Base-by-base conservation (phyloP, 2,797 vertebrate genomes). In the Meriones psammophilus region DNA sequence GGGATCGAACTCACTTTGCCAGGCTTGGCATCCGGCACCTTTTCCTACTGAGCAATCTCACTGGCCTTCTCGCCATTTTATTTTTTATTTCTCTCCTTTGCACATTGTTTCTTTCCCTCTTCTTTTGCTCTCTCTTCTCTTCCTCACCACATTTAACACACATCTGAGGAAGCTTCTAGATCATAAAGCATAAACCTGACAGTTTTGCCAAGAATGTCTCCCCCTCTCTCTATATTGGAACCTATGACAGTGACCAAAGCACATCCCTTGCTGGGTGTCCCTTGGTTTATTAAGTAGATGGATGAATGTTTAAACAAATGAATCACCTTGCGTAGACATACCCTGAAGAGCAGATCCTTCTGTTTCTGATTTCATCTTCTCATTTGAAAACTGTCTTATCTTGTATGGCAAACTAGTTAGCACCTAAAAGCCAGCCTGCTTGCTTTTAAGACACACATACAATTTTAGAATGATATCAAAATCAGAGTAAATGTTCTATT, bases 381-480 rank as follows among this genome's bases (percentile, higher is more conserved):
- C 39, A 9, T 64, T 58, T 81, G 86, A 95, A 84, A 81, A 18
- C 56, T 18, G 89, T n/a, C 36, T 88, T 36, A 64, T 90, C 39
- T 73, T 85, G 46, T 8, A 17, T 46, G 12, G 8, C 28, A 69
- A 60, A 30, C 7, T 54, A 39, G 71, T 46, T 66, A 17, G 56
- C 10, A 12, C 39, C 74, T 58, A 50, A 7, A 14, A 73, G 33
- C 36, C 26, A 39, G 15, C 18, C 50, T 42, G 12, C 58, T 54
- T 81, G 62, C 50, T 74, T 85, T 73, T 42, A 92, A 92, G 36
- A 22, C 17, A 79, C 68, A 62, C 54, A 73, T 39, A 56, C 54
- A 89, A 46, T 83, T 73, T 78, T 74, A 92, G 64, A 88, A 36
- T 88, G 81, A 71, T 36, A 74, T 56, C 30, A 69, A 28, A 68